Conservation (phyloP, 1,140 invertebrate species). For the Cotesia chilonis region DNA sequence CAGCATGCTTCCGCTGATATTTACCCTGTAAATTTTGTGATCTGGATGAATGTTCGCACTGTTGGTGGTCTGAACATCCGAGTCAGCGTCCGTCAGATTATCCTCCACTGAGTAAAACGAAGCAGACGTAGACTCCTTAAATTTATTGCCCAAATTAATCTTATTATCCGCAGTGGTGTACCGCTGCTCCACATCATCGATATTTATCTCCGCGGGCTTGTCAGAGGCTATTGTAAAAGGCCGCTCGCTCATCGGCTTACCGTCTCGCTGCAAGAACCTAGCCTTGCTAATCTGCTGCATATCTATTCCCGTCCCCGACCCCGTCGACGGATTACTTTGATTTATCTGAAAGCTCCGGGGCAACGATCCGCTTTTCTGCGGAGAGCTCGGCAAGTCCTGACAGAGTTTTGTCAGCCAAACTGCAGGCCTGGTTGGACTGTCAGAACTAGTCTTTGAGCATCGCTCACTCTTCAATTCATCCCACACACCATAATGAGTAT, state of each 20-base stretch:
- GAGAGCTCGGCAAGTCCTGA: conserved; percentile 64
- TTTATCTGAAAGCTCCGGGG: conserved; percentile 75
- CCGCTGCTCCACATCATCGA: conserved; percentile 70
- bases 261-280: conserved; percentile 60
- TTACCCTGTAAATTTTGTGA: conserved; percentile 78
- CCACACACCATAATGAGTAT: conserved; percentile 65
- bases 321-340: conserved; percentile 45
- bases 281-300: conserved; percentile 43
- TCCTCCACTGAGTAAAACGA: conserved; percentile 65
- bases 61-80: conserved; percentile 56
- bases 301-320: conserved; percentile 32
- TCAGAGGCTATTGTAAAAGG: conserved; percentile 78
- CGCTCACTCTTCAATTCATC: conserved; percentile 51
- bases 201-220: conserved; percentile 63
- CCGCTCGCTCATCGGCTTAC: conserved; percentile 65
- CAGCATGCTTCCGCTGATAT: conserved; percentile 45
- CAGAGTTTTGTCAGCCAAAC: conserved; percentile 72
- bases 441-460: conserved; percentile 40
- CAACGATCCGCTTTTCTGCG: conserved; percentile 78
- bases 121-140: conserved; percentile 51
- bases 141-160: conserved; percentile 52
- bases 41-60: conserved; percentile 74
- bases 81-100: conserved; percentile 64
- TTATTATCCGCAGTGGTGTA: conserved; percentile 57
- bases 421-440: conserved; percentile 69